These are phyloP conservation scores for Meloidogyne hapla DNA, from an alignment of 1,140 invertebrate genomes.

Conservation along the genomic window DNA sequence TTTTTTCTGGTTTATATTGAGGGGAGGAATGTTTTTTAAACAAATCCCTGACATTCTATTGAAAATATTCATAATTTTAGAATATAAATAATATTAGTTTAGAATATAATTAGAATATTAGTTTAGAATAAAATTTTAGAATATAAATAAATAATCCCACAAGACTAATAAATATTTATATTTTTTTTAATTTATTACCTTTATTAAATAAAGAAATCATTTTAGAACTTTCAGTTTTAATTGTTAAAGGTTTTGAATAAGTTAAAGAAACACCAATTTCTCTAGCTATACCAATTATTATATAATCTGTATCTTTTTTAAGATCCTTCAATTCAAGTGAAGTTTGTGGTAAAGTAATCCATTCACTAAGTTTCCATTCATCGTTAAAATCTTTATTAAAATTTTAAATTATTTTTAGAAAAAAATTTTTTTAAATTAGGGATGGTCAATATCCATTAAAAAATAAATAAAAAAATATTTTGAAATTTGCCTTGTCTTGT, in stretches of 20 bases:
- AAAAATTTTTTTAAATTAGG: too few relatives aligned
- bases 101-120: too few relatives aligned
- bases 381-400: conserved; percentile 28
- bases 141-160: too few relatives aligned
- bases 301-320: conserved; percentile 50
- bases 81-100: too few relatives aligned
- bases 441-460: too few relatives aligned
- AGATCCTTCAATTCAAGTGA: conserved; percentile 42
- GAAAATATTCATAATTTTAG: too few relatives aligned
- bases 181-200: conserved; percentile 47
- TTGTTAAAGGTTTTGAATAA: conserved; percentile 31
- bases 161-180: too few relatives aligned
- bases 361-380: conserved; percentile 46
- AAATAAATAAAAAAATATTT: background rate
- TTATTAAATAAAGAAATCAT: conserved; percentile 46
- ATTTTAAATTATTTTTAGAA: too few relatives aligned
- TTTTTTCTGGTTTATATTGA: too few relatives aligned
- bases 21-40: too few relatives aligned
- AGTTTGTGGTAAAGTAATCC: conserved; percentile 49
- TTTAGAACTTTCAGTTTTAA: conserved; percentile 43
- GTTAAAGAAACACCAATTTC: conserved; percentile 31
- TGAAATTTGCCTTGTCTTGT: conserved; percentile 40
- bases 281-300: conserved; percentile 53
- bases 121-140: too few relatives aligned
- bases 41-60: too few relatives aligned